A percentile compares a stretch with the other conserved stretches of the same genome.
These are phyloP conservation scores for Lepidochitona cinerea DNA, from an alignment of 2,888 invertebrate genomes.

Conservation along the genomic window DNA sequence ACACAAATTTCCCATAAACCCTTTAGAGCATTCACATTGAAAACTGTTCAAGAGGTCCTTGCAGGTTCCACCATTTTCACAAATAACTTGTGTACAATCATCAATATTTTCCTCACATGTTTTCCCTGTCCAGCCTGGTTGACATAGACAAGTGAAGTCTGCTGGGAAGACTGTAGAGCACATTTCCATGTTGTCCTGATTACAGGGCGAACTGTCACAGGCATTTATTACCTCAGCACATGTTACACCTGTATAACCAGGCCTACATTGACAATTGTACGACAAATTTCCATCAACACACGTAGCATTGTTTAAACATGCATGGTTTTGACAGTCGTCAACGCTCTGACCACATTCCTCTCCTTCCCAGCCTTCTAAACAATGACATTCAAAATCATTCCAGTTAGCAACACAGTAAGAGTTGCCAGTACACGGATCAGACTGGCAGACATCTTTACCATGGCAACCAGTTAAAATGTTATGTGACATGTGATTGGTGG, in stretches of 20 bases:
- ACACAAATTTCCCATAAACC: constrained; percentile 44
- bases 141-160: constrained; percentile 51
- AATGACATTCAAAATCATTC: constrained; percentile 55
- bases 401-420: constrained; percentile 54
- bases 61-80: constrained; percentile 50
- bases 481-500: constrained; percentile 31
- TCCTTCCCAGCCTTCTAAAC: constrained; percentile 61
- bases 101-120: constrained; percentile 51
- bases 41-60: constrained; percentile 38
- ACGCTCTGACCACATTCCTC: constrained; percentile 46
- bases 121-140: constrained; percentile 52
- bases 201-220: constrained; percentile 52
- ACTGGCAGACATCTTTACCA: constrained; percentile 50
- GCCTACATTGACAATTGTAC: constrained; percentile 45
- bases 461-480: constrained; percentile 47
- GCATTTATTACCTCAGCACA: constrained; percentile 46
- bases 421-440: constrained; percentile 52
- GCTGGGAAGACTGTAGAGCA: constrained; percentile 44
- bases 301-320: constrained; percentile 41
- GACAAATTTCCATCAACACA: constrained; percentile 51
- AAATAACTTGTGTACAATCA: constrained; percentile 44
- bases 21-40: constrained; percentile 44
- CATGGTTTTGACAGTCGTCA: constrained; percentile 46
- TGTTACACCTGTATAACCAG: constrained; percentile 41
- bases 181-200: constrained; percentile 33